phyloP scores from a whole-genome alignment of 2,888 invertebrate genomes.

The Acleris holmiana region DNA sequence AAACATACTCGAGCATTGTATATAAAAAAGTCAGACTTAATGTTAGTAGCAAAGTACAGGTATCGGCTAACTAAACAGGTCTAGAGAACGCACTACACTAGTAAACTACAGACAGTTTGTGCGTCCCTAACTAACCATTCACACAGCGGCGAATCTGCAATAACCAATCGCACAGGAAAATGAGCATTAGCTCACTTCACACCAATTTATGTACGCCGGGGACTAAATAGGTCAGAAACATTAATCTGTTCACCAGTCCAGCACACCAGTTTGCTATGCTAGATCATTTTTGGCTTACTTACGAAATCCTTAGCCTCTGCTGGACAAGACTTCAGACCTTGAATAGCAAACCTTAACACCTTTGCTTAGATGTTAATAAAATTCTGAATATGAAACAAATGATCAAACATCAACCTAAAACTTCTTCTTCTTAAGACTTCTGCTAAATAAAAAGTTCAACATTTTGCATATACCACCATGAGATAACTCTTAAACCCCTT shows the following conservation, averaged over 20 bases:
- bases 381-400: constrained; percentile 51
- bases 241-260: background rate
- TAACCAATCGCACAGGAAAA: background rate
- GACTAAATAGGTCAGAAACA: background rate
- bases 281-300: background rate
- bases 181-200: background rate
- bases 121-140: background rate
- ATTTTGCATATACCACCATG: constrained; percentile 40
- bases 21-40: constrained; percentile 75
- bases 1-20: constrained; percentile 63
- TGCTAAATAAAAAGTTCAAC: constrained; percentile 63
- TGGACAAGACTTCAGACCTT: background rate
- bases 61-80: background rate
- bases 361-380: constrained; percentile 40
- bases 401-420: constrained; percentile 60
- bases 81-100: background rate
- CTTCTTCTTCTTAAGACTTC: too few relatives aligned
- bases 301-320: background rate
- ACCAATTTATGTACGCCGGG: background rate
- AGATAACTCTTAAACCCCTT: constrained; percentile 28
- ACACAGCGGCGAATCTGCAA: background rate
- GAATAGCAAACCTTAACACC: background rate
- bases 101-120: too few relatives aligned
- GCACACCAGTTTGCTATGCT: background rate
- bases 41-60: constrained; percentile 49